A percentile compares a stretch with the other conserved stretches of the same genome.
Evolutionary conservation across 2,888 invertebrate genomes (phyloP).

Genomic region (Koerneria pararmatus): DNA sequence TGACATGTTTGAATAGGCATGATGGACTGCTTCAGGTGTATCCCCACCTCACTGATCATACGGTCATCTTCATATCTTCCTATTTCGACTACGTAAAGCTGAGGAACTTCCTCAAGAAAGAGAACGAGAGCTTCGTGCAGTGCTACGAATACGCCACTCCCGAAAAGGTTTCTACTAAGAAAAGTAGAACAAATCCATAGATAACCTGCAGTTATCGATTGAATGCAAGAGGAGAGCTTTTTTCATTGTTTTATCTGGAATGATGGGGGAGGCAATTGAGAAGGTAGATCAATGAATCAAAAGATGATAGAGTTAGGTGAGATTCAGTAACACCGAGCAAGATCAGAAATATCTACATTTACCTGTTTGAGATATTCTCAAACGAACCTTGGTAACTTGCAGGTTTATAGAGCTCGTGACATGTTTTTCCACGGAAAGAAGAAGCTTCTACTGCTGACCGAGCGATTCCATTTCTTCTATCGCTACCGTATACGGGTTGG

Average conservation of each 20-base stretch:
- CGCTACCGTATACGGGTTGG: constrained; percentile 40
- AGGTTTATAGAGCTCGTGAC: constrained; percentile 72
- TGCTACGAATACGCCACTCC: constrained; percentile 62
- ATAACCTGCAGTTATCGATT: too few relatives aligned
- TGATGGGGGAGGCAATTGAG: neutral
- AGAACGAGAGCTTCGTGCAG: constrained; percentile 81
- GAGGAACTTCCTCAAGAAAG: constrained; percentile 83
- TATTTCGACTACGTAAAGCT: constrained; percentile 92
- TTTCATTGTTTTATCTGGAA: too few relatives aligned
- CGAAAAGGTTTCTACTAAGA: constrained; percentile 62
- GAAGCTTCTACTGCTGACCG: constrained; percentile 86
- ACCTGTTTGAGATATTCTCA: neutral
- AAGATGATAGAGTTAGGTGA: neutral
- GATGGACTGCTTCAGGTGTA: constrained; percentile 34
- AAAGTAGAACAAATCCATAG: neutral
- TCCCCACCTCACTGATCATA: constrained; percentile 66
- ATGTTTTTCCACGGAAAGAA: constrained; percentile 87
- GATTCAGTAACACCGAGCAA: neutral
- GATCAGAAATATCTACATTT: neutral
- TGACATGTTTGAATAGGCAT: too few relatives aligned
- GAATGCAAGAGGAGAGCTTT: too few relatives aligned
- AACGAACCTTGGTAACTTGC: constrained; percentile 62
- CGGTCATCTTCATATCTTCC: constrained; percentile 83
- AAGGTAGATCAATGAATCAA: neutral
- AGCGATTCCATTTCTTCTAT: constrained; percentile 63